phyloP scores from a whole-genome alignment of 2,113 vertebrate genomes.

The Gambusia holbrooki region DNA sequence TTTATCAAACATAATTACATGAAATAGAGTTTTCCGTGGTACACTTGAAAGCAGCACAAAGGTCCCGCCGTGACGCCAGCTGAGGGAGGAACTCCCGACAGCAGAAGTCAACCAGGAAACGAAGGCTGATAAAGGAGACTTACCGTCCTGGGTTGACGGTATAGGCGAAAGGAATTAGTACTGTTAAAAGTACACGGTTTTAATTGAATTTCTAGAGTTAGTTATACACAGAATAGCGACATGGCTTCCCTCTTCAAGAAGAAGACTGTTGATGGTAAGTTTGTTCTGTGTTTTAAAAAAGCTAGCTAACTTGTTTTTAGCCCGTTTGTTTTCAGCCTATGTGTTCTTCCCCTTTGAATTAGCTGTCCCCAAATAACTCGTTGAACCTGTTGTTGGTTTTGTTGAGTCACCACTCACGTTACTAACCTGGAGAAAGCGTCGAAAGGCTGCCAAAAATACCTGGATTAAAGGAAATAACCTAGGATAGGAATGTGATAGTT shows the following conservation, averaged over 20 bases:
- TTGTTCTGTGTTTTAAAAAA: constrained; percentile 32
- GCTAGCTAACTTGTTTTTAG: constrained; percentile 73
- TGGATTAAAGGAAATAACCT: neutral
- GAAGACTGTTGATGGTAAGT: constrained; percentile 96
- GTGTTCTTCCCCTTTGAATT: constrained; percentile 14
- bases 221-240: constrained; percentile 24
- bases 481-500: neutral
- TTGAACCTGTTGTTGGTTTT: constrained; percentile 55
- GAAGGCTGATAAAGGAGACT: constrained; percentile 28
- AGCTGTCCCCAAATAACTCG: constrained; percentile 31
- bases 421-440: neutral
- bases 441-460: neutral
- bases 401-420: constrained; percentile 27
- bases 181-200: neutral
- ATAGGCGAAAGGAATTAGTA: neutral
- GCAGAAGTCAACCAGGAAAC: constrained; percentile 72
- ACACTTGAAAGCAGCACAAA: constrained; percentile 37
- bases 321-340: neutral
- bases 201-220: neutral
- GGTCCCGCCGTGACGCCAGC: constrained; percentile 69
- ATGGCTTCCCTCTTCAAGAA: constrained; percentile 97
- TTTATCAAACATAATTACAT: neutral
- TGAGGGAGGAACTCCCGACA: constrained; percentile 63
- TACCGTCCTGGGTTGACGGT: constrained; percentile 10
- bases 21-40: neutral